Evolutionary conservation across 2,797 vertebrate genomes (phyloP).

Genomic region (Takifugu ocellatus): DNA sequence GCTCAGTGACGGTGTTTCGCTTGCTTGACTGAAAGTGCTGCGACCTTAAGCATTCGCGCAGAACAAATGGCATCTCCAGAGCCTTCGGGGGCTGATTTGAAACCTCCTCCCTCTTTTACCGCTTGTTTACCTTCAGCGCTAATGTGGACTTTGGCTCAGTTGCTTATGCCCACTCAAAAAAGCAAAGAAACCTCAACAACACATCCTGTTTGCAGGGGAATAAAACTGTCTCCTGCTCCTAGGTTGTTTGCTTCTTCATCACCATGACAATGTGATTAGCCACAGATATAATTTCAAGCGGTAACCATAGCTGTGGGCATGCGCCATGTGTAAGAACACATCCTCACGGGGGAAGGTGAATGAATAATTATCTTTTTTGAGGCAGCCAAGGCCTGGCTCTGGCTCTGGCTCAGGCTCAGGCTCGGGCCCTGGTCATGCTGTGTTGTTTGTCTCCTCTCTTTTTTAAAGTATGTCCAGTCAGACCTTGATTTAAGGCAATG

Average conservation of each 20-base stretch:
- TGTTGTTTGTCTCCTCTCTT: constrained; percentile 21
- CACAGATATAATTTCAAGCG: constrained; percentile 46
- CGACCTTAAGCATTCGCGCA: constrained; percentile 56
- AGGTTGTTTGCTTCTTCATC: constrained; percentile 60
- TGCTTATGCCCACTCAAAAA: constrained; percentile 38
- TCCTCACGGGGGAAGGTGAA: constrained; percentile 26
- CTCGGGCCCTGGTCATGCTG: constrained; percentile 11
- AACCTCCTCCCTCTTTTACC: constrained; percentile 56
- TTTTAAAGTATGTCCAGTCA: constrained; percentile 10
- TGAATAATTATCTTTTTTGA: constrained; percentile 33
- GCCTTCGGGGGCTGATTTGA: constrained; percentile 59
- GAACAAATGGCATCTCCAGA: constrained; percentile 25
- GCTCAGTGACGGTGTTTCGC: constrained; percentile 11
- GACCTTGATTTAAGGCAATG: constrained; percentile 53
- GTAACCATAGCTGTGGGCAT: constrained; percentile 33
- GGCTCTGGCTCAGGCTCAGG: not conserved
- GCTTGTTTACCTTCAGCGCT: constrained; percentile 45
- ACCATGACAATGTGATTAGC: constrained; percentile 60
- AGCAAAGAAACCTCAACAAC: constrained; percentile 4
- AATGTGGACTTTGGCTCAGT: constrained; percentile 7
- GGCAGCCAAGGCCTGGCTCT: constrained; percentile 1
- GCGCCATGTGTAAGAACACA: constrained; percentile 37
- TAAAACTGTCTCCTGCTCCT: constrained; percentile 20
- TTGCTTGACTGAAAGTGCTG: constrained; percentile 30
- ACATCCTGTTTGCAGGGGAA: constrained; percentile 11